These are phyloP conservation scores for Thrips palmi DNA, from an alignment of 1,140 invertebrate genomes.

Conservation along the genomic window DNA sequence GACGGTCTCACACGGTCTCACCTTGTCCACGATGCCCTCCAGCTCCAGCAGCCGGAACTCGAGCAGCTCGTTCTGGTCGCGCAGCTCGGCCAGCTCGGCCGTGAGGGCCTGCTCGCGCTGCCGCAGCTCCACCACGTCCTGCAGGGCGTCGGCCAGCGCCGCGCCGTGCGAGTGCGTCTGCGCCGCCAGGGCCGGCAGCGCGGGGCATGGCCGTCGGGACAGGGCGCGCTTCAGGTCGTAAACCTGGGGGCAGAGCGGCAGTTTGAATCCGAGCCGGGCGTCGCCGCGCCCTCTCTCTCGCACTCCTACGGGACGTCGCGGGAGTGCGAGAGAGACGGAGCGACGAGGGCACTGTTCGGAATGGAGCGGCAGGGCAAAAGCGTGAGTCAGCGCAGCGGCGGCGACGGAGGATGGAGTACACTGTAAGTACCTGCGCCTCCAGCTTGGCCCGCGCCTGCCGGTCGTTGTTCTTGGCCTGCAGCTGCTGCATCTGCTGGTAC, in stretches of 20 bases:
- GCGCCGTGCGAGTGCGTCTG: constrained; percentile 13
- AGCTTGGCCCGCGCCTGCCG: constrained; percentile 7
- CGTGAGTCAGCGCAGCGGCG: too few species aligned
- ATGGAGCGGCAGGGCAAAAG: too few species aligned
- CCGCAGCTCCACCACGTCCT: constrained; percentile 15
- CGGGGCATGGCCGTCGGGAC: neutral
- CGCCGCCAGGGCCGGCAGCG: neutral
- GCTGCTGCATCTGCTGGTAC: constrained; percentile 11
- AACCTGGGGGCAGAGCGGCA: neutral
- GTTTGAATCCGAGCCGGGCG: neutral
- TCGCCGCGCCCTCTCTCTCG: neutral
- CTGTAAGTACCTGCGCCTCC: constrained; percentile 10
- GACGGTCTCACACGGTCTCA: too few species aligned
- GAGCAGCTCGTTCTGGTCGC: constrained; percentile 26
- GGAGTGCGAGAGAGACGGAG: too few species aligned
- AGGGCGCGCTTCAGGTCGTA: neutral
- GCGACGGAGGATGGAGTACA: too few species aligned
- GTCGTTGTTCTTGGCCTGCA: constrained; percentile 14
- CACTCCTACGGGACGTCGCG: constrained; percentile 4
- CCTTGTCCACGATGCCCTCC: constrained; percentile 16
- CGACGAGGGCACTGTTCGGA: too few species aligned
- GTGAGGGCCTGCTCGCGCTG: constrained; percentile 20
- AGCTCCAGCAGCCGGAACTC: constrained; percentile 27
- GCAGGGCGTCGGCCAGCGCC: constrained; percentile 14
- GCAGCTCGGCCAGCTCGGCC: constrained; percentile 21